Evolutionary conservation across 2,888 invertebrate genomes (phyloP), one percentile per base, ranked within the genome.

Genomic region (Amiota mariae): DNA sequence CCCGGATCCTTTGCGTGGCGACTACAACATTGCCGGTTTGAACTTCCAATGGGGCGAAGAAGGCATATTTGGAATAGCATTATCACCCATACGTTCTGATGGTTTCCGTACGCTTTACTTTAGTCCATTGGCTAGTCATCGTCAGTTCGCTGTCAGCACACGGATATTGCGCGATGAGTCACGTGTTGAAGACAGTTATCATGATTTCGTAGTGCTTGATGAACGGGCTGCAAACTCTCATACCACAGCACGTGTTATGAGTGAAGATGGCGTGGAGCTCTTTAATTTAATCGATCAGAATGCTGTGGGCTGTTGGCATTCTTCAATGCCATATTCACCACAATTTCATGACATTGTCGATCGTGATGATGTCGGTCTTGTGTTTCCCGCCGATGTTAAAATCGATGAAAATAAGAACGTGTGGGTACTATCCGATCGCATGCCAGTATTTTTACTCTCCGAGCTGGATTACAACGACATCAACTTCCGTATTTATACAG

Each of bases 21-120:
- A 95, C 84, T 95, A 93, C 88, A 95, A 94, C 85, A 93, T 95
- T 76, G 95, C 93, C 8, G 95, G 95, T 0, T 89, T 96, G 12
- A 95, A 95, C 88, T 96, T 95, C 92, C 95, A 96, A 88, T 96
- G 96, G 96, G 93, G 93, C 36, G 93, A 93, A 79, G 96, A 95
- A 89, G 95, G 95, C 13, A 94, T 95, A 76, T 96, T 96, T 80
- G 96, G 96, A 1, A 93, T 95, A 89, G 92, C 94, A 0, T 88
- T 95, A 1, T 93, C 95, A 0, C 93, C 95, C 0, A 86, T 92
- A 8, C 92, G 93, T 15, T 82, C 90, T 11, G 93, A 94, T 82
- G 95, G 95, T 18, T 94, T 90, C 85, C 92, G 94, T 81, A 93
- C 93, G 0, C 90, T 96, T 59, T 95, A 93, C 89, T 96, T 96